These are phyloP conservation scores for Ridgeia piscesae DNA, from an alignment of 1,140 invertebrate species.

Conservation along the genomic window DNA sequence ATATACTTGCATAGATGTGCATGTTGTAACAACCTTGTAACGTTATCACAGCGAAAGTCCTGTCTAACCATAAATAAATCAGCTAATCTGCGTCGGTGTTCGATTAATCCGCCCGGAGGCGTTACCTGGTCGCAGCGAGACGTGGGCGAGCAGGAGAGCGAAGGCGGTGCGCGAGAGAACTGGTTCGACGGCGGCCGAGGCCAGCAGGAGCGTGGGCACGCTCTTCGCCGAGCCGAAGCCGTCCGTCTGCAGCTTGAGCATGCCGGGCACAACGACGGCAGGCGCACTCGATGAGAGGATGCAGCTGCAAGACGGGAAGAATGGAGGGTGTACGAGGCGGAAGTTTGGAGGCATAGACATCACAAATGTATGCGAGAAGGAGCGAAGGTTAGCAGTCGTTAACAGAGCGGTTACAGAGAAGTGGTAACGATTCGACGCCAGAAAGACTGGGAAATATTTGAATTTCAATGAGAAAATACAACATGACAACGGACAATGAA, in stretches of 20 bases:
- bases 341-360: background rate
- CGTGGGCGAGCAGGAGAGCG: conserved; percentile 13
- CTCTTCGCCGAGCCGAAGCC: conserved; percentile 91
- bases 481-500: background rate
- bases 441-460: background rate
- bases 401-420: background rate
- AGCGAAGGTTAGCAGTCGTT: background rate
- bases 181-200: conserved; percentile 85
- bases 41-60: too few species aligned
- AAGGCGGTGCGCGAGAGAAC: conserved; percentile 82
- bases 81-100: background rate
- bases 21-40: too few species aligned
- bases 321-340: background rate
- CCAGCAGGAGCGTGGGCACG: conserved; percentile 91
- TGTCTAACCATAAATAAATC: too few species aligned
- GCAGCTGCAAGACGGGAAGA: conserved; percentile 59
- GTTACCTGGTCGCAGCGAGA: background rate
- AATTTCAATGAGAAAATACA: background rate
- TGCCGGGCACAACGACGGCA: conserved; percentile 89
- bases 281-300: conserved; percentile 90
- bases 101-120: too few species aligned
- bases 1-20: too few species aligned
- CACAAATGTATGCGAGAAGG: background rate
- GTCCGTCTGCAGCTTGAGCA: conserved; percentile 78
- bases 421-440: background rate